Percentiles rank a stretch among this genome's conserved stretches.
Conservation (phyloP, 64 coral and sea anemone genomes). For the Montipora foliosa region DNA sequence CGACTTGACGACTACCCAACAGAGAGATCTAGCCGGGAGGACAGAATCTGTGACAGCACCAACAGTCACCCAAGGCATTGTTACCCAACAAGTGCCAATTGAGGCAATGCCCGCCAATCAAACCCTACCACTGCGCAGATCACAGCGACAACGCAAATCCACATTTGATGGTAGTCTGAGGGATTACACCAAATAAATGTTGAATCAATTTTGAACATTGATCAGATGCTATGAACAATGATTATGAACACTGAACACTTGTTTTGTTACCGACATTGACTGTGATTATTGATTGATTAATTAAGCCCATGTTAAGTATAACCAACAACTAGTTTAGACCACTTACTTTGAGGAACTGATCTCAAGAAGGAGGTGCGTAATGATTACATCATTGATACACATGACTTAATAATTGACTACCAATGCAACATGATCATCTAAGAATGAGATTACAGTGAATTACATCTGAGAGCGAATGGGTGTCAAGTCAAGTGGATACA, state of each 20-base stretch:
- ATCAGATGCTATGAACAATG: conserved; percentile 17
- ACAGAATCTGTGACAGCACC: conserved; percentile 21
- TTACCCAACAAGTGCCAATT: conserved; percentile 4
- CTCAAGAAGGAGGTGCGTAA: not conserved
- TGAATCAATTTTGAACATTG: conserved; percentile 35
- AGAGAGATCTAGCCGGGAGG: too few species aligned
- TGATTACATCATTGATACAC: not conserved
- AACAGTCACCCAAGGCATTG: conserved; percentile 3
- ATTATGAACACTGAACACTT: conserved; percentile 32
- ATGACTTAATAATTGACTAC: not conserved
- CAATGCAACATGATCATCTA: conserved; percentile 5
- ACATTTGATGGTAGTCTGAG: conserved; percentile 45
- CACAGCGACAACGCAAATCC: conserved; percentile 42
- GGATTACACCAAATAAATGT: conserved; percentile 27
- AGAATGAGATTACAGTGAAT: not conserved
- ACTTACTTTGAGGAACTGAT: not conserved
- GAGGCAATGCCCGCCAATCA: conserved; percentile 31
- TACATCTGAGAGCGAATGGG: not conserved
- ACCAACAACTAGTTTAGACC: not conserved
- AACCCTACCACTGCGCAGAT: conserved; percentile 47
- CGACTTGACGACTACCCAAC: too few species aligned
- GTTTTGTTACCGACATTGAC: not conserved
- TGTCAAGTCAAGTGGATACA: not conserved
- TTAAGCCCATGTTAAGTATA: too few species aligned
- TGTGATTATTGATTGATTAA: too few species aligned